phyloP scores from a whole-genome alignment of 2,797 vertebrate genomes.

The Sebastes baramenuke region DNA sequence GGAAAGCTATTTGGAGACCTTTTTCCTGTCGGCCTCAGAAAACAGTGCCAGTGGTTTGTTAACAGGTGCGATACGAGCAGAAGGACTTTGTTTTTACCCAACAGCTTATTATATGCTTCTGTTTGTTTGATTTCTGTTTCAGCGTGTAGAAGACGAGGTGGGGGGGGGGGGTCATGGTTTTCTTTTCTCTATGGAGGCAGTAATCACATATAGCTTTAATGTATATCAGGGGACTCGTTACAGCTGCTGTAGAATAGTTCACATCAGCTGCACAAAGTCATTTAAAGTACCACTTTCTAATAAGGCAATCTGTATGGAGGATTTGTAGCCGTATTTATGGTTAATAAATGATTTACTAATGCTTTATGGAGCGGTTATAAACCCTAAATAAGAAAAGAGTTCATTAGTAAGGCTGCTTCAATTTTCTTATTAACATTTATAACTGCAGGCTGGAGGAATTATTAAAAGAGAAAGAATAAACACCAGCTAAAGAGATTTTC shows the following conservation, averaged over 20 bases:
- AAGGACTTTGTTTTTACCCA: slow-evolving; percentile 40
- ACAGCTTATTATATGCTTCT: slow-evolving; percentile 37
- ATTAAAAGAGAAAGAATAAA: neutral
- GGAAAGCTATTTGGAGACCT: slow-evolving; percentile 85
- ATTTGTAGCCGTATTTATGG: neutral
- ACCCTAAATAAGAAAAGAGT: neutral
- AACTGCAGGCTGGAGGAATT: neutral
- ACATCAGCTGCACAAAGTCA: neutral
- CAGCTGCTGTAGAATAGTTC: neutral
- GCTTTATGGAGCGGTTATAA: neutral
- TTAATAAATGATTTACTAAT: neutral
- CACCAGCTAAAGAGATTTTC: neutral
- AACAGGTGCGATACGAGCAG: slow-evolving; percentile 80
- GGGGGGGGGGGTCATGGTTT: neutral
- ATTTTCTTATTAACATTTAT: neutral
- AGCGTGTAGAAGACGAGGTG: neutral
- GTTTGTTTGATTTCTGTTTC: slow-evolving; percentile 15
- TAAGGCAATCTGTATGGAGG: neutral
- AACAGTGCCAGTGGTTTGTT: slow-evolving; percentile 72
- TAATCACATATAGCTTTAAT: neutral
- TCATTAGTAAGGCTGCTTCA: neutral
- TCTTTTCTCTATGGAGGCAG: neutral
- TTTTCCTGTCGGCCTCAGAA: slow-evolving; percentile 77
- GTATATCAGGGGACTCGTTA: neutral
- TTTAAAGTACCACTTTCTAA: neutral